phyloP scores from a whole-genome alignment of 2,888 invertebrate species.

The Megalurothrips usitatus region DNA sequence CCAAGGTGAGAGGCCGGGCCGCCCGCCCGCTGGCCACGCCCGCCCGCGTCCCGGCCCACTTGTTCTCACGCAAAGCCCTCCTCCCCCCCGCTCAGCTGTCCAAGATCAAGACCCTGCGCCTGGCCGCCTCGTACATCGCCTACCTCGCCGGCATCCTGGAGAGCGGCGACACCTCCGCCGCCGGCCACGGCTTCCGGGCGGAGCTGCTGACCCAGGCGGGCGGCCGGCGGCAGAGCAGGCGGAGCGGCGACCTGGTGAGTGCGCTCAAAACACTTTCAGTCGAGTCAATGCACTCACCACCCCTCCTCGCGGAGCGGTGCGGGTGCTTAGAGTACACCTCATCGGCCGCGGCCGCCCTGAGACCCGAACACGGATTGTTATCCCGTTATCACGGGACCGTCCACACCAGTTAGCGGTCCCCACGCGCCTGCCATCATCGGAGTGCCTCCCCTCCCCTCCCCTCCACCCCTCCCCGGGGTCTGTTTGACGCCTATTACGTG shows the following conservation, averaged over 20 bases:
- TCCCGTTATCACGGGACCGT: neutral
- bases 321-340: too few species aligned
- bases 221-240: conserved; percentile 44
- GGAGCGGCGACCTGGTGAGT: conserved; percentile 32
- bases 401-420: neutral
- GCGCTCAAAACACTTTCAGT: too few species aligned
- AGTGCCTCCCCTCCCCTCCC: neutral
- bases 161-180: conserved; percentile 73
- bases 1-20: conserved; percentile 66
- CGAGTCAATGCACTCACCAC: too few species aligned
- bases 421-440: conserved; percentile 1
- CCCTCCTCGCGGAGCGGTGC: too few species aligned
- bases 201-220: conserved; percentile 58
- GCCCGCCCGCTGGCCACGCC: conserved; percentile 70
- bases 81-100: conserved; percentile 44
- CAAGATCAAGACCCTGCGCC: conserved; percentile 87
- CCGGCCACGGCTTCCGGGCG: conserved; percentile 75
- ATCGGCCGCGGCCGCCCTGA: neutral
- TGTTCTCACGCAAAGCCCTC: neutral
- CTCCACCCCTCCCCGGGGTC: neutral
- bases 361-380: neutral
- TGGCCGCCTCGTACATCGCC: conserved; percentile 89
- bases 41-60: conserved; percentile 50
- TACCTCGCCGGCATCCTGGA: conserved; percentile 87
- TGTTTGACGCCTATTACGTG: conserved; percentile 26